phyloP scores from a whole-genome alignment of 2,797 vertebrate genomes.

The Enteromius thamalakanensis region DNA sequence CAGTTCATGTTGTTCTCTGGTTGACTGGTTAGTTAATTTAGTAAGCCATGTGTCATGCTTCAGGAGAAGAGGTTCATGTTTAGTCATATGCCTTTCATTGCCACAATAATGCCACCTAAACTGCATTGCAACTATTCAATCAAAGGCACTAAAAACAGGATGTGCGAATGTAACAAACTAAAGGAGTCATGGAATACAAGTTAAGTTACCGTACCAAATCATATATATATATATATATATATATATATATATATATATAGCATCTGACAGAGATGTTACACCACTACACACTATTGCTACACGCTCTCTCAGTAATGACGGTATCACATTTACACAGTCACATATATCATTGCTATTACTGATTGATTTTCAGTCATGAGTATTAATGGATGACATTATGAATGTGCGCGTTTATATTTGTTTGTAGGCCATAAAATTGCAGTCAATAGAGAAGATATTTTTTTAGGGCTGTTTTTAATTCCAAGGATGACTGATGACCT shows the following conservation, averaged over 20 bases:
- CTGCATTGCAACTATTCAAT: neutral
- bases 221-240: too few relatives aligned
- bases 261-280: neutral
- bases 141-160: neutral
- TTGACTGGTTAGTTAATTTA: neutral
- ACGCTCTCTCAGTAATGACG: neutral
- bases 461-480: conserved; percentile 15
- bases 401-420: neutral
- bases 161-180: neutral
- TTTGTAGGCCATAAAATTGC: neutral
- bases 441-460: conserved; percentile 11
- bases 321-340: neutral
- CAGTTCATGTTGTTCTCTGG: neutral
- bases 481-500: neutral
- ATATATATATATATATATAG: too few relatives aligned
- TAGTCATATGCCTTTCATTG: neutral
- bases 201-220: neutral
- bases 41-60: neutral
- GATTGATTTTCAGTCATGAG: conserved; percentile 1
- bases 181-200: neutral
- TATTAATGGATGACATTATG: neutral
- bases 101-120: neutral
- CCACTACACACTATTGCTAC: neutral
- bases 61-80: neutral
- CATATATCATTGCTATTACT: neutral